These are phyloP conservation scores for Pipistrellus nathusii DNA, from an alignment of 2,797 vertebrate species.

Conservation along the genomic window DNA sequence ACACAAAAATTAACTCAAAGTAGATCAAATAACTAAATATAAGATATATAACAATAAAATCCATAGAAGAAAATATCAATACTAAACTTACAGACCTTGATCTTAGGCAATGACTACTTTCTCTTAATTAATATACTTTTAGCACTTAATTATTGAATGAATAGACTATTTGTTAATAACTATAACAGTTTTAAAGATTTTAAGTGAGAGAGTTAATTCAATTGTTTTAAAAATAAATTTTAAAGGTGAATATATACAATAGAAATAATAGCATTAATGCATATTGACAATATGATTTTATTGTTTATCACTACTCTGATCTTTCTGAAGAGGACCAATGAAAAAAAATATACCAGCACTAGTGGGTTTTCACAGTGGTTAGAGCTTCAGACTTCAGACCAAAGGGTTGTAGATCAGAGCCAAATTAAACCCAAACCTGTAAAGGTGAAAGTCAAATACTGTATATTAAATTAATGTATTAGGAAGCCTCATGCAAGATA, in stretches of 20 bases:
- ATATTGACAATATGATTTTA: constrained; percentile 68
- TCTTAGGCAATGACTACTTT: constrained; percentile 9
- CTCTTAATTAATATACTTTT: constrained; percentile 66
- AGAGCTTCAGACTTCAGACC: no score
- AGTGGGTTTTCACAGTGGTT: no score
- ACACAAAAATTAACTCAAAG: not conserved
- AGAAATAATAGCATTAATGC: constrained; percentile 76
- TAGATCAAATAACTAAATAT: not conserved
- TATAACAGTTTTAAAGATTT: constrained; percentile 65
- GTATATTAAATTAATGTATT: constrained; percentile 70
- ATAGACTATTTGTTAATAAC: constrained; percentile 49
- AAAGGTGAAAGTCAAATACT: constrained; percentile 63
- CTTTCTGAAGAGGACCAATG: constrained; percentile 19
- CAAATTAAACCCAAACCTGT: constrained; percentile 64
- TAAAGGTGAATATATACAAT: constrained; percentile 69
- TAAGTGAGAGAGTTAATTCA: constrained; percentile 64
- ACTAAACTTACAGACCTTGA: not conserved
- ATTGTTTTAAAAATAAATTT: constrained; percentile 76
- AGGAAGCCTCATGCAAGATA: constrained; percentile 54
- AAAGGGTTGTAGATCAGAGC: not conserved
- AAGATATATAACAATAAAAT: not conserved
- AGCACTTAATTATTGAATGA: constrained; percentile 56
- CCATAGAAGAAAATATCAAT: not conserved
- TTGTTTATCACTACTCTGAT: constrained; percentile 69
- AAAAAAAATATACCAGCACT: constrained; percentile 64